Base-by-base conservation (phyloP, 1,140 invertebrate species). In the Psilanteris sp. region DNA sequence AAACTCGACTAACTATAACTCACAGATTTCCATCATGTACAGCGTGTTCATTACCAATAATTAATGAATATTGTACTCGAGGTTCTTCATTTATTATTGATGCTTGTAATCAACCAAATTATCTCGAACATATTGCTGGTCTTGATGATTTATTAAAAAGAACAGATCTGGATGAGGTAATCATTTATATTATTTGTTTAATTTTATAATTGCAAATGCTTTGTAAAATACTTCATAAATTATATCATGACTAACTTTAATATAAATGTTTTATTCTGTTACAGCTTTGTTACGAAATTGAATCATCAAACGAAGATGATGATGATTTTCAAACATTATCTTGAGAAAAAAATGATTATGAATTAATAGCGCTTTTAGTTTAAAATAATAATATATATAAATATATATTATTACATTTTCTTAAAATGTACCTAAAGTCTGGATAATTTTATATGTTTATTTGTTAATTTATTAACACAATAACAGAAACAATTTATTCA, bases 1-100 rank as follows among this genome's bases (percentile, higher is more conserved):
- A 94, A 59, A 93, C 93, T 32, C 91, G 97, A 8, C 80, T 94
- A 67, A 97, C 97, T 4, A 93, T 95, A 7, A 95, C 94, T 18
- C 88, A 92, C 37, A 93, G 94, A 70, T 99, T 98, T 90, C 90
- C 93, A 48, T 93, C 95, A 66, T 99, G 97, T 80, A 96, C 97
- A 34, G 97, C 97, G 0, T 99, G 97, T 82, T 98, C 96, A 0
- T 80, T 88, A 14, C 79, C 87, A 0, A 90, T 97, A 13, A 79
- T 96, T 11, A 80, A 91, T 8, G 90, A 90, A 24, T 97, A 95
- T 84, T 87, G 86, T 77, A 83, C 86, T 14, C 89, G 93, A 1
- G 93, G 93, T 0, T 92, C 93, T 54, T 91, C 92, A 0, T 98
- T 99, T 85, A 84, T 99, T 9, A 77, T 96, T 3, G 92, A 95